These are phyloP conservation scores for Paracanthobrama guichenoti DNA, from an alignment of 2,113 vertebrate genomes.

Conservation along the genomic window DNA sequence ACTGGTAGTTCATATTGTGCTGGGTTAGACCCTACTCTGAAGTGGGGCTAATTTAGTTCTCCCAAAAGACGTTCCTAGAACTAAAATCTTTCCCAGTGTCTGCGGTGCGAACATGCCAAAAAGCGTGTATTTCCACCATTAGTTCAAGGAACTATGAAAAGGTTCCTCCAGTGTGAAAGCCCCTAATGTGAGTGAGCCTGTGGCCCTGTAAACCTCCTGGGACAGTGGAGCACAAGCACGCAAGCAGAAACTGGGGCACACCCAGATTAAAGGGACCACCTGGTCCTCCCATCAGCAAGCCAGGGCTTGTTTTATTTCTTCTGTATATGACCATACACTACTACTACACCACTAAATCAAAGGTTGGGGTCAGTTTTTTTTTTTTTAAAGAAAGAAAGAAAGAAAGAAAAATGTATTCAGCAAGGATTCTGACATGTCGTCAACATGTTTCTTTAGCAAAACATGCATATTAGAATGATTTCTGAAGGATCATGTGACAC, in stretches of 20 bases:
- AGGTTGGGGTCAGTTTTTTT: neutral
- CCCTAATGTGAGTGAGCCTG: constrained; percentile 9
- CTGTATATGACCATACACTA: neutral
- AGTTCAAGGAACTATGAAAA: no score
- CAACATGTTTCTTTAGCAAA: neutral
- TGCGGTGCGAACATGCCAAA: no score
- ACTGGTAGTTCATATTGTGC: no score
- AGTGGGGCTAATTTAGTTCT: no score
- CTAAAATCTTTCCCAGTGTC: no score
- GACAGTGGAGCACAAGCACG: constrained; percentile 10
- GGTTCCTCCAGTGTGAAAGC: no score
- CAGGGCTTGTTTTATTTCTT: neutral
- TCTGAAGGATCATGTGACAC: neutral
- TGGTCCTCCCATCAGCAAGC: constrained; percentile 3
- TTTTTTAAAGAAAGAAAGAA: no score
- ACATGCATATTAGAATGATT: neutral
- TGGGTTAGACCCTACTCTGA: no score
- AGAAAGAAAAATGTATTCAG: neutral
- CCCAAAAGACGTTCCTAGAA: no score
- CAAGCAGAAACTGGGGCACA: constrained; percentile 46
- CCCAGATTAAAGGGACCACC: constrained; percentile 50
- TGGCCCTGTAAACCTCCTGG: constrained; percentile 45
- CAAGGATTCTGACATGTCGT: no score
- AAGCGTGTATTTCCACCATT: no score
- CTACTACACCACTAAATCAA: no score